phyloP scores from a whole-genome alignment of 1,140 invertebrate species.

The Apis florea region DNA sequence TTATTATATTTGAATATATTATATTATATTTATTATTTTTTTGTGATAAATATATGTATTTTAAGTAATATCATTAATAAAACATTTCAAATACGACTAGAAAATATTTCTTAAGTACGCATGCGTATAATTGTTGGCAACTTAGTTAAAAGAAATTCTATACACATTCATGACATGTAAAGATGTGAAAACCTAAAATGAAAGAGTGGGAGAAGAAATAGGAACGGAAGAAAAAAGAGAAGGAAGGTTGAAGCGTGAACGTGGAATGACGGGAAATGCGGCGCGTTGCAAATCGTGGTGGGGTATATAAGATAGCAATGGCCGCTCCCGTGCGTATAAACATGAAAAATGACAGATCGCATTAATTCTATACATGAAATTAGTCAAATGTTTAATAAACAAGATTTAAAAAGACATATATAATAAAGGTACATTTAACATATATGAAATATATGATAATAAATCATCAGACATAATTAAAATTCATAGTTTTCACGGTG shows the following conservation, averaged over 20 bases:
- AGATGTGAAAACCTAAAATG: conserved; percentile 25
- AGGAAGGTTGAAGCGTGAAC: conserved; percentile 64
- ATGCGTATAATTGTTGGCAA: conserved; percentile 25
- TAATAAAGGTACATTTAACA: neutral
- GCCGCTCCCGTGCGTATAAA: conserved; percentile 79
- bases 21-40: neutral
- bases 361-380: conserved; percentile 36
- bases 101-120: conserved; percentile 40
- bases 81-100: conserved; percentile 47
- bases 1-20: neutral
- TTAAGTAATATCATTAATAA: neutral
- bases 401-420: conserved; percentile 10
- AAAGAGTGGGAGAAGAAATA: conserved; percentile 38
- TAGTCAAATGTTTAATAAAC: neutral
- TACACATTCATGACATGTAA: conserved; percentile 22
- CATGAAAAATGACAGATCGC: conserved; percentile 73
- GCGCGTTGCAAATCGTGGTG: conserved; percentile 59
- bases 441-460: neutral
- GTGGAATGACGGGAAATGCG: conserved; percentile 68
- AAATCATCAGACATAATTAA: conserved; percentile 7
- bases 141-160: conserved; percentile 25
- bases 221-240: conserved; percentile 51
- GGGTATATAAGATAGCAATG: conserved; percentile 70
- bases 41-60: neutral
- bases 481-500: conserved; percentile 21